Evolutionary conservation across 2,888 invertebrate genomes (phyloP), one percentile per base, ranked within the genome.

Genomic region (Deroplatys truncata): DNA sequence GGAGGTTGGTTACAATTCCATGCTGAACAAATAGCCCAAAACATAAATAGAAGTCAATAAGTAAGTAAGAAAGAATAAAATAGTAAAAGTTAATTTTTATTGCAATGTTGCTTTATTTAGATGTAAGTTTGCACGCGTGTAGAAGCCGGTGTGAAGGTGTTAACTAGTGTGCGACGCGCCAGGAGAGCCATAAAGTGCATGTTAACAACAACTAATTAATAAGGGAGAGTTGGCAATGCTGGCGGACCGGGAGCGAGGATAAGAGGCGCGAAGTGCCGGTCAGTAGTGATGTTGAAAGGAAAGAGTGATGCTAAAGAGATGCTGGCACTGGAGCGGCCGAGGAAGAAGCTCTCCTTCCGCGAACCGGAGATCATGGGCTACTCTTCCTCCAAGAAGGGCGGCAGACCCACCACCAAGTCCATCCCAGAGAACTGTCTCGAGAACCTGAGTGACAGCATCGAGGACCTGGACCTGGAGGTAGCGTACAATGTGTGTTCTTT

Each of bases 261-360:
- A 72, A 43, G 56, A 72, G 56, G 20, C 56, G 56, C 56, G 56
- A 72, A 72, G 56, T 20, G 56, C 20, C 56, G 56, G 56, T 72
- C 56, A 72, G 56, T 72, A 84, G 90, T 85, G 87, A 90, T 89
- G 89, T 89, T 89, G 82, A 90, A 90, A 83, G 89, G 90, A n/a
- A 43, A 90, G 91, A 85, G 88, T 90, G 89, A 93, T 25, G 84
- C 92, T 91, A 93, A 91, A 92, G 93, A 91, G 92, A 94, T 91
- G 28, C 94, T 86, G 87, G 93, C 93, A 92, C 91, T 93, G 91
- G 96, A 95, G 92, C 94, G 96, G 91, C 97, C 97, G 0, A 94
- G 97, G 89, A 98, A 98, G 93, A 98, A 98, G 93, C 94, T 98
- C 20, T 98, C 98, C 15, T 98, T 98, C 93, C 96, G 97, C 90